These are phyloP conservation scores for Halisarca cf. caerulea DNA, from an alignment of 37 sponge, comb jelly and placozoan species.

Conservation along the genomic window DNA sequence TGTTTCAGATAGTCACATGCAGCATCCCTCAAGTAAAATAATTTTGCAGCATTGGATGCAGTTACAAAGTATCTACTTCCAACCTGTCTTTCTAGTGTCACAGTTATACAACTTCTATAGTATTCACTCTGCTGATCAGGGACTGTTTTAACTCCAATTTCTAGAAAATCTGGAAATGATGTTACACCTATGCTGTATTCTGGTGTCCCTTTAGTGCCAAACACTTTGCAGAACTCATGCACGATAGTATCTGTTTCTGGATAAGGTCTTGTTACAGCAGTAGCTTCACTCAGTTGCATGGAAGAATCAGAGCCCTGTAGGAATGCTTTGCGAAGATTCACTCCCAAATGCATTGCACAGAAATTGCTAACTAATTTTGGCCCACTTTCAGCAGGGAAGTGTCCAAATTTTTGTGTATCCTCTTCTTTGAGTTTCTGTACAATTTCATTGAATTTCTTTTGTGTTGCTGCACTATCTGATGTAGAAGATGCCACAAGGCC, in stretches of 20 bases:
- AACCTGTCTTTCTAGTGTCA: slow-evolving; percentile 35
- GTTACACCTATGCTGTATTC: slow-evolving; percentile 45
- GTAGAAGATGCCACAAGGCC: slow-evolving; percentile 47
- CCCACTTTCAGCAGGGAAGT: not conserved
- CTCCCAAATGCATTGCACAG: slow-evolving; percentile 52
- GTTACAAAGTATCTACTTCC: slow-evolving; percentile 54
- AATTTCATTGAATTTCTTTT: slow-evolving; percentile 50
- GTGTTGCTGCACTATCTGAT: slow-evolving; percentile 55
- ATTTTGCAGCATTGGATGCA: slow-evolving; percentile 43
- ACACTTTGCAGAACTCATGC: slow-evolving; percentile 57
- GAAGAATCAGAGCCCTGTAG: slow-evolving; percentile 10
- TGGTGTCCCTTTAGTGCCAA: slow-evolving; percentile 37
- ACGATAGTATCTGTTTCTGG: slow-evolving; percentile 20
- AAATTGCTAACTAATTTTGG: slow-evolving; percentile 38
- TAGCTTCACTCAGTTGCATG: not conserved
- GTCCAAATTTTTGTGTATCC: slow-evolving; percentile 40
- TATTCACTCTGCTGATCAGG: not conserved
- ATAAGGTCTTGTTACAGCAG: not conserved
- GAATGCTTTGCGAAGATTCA: slow-evolving; percentile 49
- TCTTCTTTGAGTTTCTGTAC: slow-evolving; percentile 36
- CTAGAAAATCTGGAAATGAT: slow-evolving; percentile 42
- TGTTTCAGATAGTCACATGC: slow-evolving; percentile 36
- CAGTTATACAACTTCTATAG: slow-evolving; percentile 16
- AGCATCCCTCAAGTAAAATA: slow-evolving; percentile 36
- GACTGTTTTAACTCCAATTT: not conserved